Evolutionary conservation across 2,113 vertebrate genomes (phyloP).

Genomic region (Brachionichthys hirsutus): DNA sequence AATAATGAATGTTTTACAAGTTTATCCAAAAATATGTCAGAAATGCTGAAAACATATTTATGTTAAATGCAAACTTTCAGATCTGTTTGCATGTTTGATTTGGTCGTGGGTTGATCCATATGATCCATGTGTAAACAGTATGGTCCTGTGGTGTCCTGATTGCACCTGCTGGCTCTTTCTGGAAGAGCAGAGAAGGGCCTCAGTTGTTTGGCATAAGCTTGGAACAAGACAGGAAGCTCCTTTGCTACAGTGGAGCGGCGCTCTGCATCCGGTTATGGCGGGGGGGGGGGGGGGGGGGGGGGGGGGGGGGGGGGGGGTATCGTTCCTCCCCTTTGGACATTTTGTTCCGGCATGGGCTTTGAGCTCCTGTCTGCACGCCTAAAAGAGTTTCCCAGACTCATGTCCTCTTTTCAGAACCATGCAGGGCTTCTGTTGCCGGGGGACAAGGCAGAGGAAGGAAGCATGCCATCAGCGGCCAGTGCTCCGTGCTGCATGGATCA

Average conservation of each 20-base stretch:
- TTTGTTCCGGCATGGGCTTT: conserved; percentile 71
- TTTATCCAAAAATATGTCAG: background rate
- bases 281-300: too few species aligned
- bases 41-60: too few species aligned
- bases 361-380: conserved; percentile 50
- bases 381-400: conserved; percentile 77
- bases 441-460: conserved; percentile 68
- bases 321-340: conserved; percentile 62
- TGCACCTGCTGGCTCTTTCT: conserved; percentile 24
- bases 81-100: background rate
- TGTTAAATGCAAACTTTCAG: background rate
- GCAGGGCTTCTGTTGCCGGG: conserved; percentile 71
- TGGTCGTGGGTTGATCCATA: background rate
- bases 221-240: conserved; percentile 50
- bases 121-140: background rate
- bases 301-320: too few species aligned
- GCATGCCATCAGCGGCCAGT: conserved; percentile 51
- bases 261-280: conserved; percentile 50
- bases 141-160: background rate
- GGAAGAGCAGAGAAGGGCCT: conserved; percentile 15
- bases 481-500: conserved; percentile 17
- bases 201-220: conserved; percentile 3
- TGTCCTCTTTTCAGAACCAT: conserved; percentile 72
- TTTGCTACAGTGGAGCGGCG: conserved; percentile 43
- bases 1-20: background rate